Base-by-base conservation (phyloP, 2,113 vertebrate genomes). In the Zosterops lateralis region DNA sequence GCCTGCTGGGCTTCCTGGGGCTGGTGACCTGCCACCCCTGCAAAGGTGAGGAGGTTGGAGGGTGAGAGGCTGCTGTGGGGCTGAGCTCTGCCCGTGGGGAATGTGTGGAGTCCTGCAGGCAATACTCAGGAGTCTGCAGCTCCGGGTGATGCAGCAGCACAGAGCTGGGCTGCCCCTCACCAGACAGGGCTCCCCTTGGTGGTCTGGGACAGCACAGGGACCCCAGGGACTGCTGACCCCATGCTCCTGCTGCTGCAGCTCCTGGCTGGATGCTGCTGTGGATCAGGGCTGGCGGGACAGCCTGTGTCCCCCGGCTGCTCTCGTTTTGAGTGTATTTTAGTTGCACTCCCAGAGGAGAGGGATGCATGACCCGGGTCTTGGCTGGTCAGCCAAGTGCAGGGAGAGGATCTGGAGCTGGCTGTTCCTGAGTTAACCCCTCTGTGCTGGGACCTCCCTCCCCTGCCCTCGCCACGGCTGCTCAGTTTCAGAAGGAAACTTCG, bases 1-100 rank as follows among this genome's bases (percentile, higher is more conserved):
- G 98, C 97, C 98, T 99, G 75, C 97, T 99, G 96, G 98, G 99
- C 64, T 98, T 99, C 96, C 96, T 99, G 89, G 99, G 99, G 66
- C 98, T 99, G 3, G 98, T 99, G 54, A 98, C 98, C 91, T 99
- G 99, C 93, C 98, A 98, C 83, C 99, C 99, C 19, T 99, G 99
- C 97, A 99, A 98, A 99, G 99, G 99, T 99, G 97, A 97, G 96
- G 0, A 9, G 11, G 28, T 7, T 4, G 6, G 2, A 50, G 61
- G 40, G 3, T 5, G 2, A 16, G 60, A 17, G 36, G n/a, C 26
- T 26, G 29, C 31, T 8, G 26, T 4, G 34, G 87, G 80, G 60
- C 56, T 14, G 38, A 70, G 65, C 61, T 70, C 65, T 18, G 31
- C 42, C 5, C 9, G 0, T 4, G 36, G 42, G 10, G 16, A 62